Conservation (phyloP, 2,888 invertebrate species). For the Scaptodrosophila latifasciaeformis region DNA sequence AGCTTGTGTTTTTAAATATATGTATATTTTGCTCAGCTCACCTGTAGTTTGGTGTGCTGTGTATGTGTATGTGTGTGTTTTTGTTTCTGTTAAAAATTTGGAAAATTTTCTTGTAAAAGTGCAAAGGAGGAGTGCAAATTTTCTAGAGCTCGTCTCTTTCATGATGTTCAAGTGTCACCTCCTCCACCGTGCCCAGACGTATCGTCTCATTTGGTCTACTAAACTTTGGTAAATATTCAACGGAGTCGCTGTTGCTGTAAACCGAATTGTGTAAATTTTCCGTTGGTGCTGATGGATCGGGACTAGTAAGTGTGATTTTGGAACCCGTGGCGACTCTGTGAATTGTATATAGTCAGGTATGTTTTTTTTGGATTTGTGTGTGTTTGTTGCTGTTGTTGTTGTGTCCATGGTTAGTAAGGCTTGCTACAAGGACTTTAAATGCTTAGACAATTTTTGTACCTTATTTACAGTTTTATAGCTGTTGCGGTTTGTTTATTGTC, state of each 20-base stretch:
- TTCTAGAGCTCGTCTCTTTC: slow-evolving; percentile 70
- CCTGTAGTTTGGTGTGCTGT: slow-evolving; percentile 42
- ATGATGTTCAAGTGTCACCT: slow-evolving; percentile 56
- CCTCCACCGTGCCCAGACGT: slow-evolving; percentile 72
- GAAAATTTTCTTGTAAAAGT: too few relatives aligned
- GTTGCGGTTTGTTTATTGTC: slow-evolving; percentile 59
- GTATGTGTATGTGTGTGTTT: slow-evolving; percentile 17
- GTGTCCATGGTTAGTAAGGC: slow-evolving; percentile 40
- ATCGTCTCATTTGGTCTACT: slow-evolving; percentile 78
- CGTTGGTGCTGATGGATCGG: slow-evolving; percentile 76
- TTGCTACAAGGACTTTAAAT: slow-evolving; percentile 27
- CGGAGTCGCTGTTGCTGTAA: slow-evolving; percentile 71
- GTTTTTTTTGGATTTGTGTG: slow-evolving; percentile 21
- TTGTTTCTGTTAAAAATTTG: slow-evolving; percentile 8
- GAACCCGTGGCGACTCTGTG: slow-evolving; percentile 74
- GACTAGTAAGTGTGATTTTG: slow-evolving; percentile 77
- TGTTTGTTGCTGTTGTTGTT: slow-evolving; percentile 16
- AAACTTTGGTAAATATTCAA: slow-evolving; percentile 71
- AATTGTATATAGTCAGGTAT: slow-evolving; percentile 28
- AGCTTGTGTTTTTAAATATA: slow-evolving; percentile 34
- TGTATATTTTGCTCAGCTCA: too few relatives aligned
- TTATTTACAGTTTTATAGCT: slow-evolving; percentile 56
- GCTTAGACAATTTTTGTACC: slow-evolving; percentile 46
- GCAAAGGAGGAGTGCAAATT: too few relatives aligned
- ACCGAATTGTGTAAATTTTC: slow-evolving; percentile 64